Conservation (phyloP, 1,140 invertebrate species). For the Marisa cornuarietis region DNA sequence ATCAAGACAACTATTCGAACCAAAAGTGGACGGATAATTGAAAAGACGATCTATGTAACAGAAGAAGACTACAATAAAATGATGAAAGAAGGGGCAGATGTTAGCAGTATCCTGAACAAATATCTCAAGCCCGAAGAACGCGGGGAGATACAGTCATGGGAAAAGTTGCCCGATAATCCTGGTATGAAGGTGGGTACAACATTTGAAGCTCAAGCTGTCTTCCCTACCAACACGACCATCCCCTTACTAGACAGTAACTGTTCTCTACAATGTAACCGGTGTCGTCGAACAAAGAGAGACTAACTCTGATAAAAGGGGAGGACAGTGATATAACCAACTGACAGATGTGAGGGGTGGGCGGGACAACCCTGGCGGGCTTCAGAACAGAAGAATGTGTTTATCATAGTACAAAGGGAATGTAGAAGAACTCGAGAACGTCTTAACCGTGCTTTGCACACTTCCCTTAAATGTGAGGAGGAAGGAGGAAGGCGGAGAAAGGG, state of each 20-base stretch:
- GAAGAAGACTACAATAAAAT: slow-evolving; percentile 63
- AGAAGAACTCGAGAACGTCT: too few relatives aligned
- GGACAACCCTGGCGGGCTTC: too few relatives aligned
- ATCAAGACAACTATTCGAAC: slow-evolving; percentile 62
- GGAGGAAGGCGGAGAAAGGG: too few relatives aligned
- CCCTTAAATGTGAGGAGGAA: too few relatives aligned
- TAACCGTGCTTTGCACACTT: too few relatives aligned
- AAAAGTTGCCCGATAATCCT: slow-evolving; percentile 32
- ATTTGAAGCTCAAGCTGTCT: slow-evolving; percentile 55
- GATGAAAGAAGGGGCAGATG: slow-evolving; percentile 50
- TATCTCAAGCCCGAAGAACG: slow-evolving; percentile 52
- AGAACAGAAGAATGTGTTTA: too few relatives aligned
- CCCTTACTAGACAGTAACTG: too few relatives aligned
- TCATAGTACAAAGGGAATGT: too few relatives aligned
- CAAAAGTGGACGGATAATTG: slow-evolving; percentile 62
- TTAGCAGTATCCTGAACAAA: slow-evolving; percentile 53
- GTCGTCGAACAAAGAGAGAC: slow-evolving; percentile 61
- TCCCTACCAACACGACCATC: slow-evolving; percentile 60
- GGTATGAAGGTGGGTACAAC: slow-evolving; percentile 42
- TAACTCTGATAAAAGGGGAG: slow-evolving; percentile 52
- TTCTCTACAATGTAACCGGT: slow-evolving; percentile 15
- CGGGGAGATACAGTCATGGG: slow-evolving; percentile 37
- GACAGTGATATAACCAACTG: too few relatives aligned
- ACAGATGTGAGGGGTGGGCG: too few relatives aligned
- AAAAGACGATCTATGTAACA: slow-evolving; percentile 61